Evolutionary conservation across 2,797 vertebrate species (phyloP), one percentile per base, ranked within the genome.

Genomic region (Bucorvus abyssinicus): DNA sequence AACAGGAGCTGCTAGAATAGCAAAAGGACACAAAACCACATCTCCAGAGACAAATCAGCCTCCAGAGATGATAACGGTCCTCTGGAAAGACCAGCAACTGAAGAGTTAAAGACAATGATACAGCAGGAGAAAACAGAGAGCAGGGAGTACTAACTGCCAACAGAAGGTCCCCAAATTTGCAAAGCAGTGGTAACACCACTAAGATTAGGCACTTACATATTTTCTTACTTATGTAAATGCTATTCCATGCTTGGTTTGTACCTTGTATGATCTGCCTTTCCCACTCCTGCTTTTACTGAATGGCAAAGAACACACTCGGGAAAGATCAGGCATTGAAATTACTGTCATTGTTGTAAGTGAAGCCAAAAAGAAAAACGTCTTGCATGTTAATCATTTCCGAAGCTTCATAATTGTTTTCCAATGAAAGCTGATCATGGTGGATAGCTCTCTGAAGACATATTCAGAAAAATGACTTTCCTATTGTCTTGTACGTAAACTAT

Each of bases 401-500:
- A 92, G 64, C 32, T 44, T 85, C 13, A 0, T 88, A 89, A 83
- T 60, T 93, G 87, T 95, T 95, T 96, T 90, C 82, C 90, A 87
- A 0, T 95, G 82, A 81, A 96, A 94, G 84, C 44, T 53, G 87
- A 78, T 59, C 70, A 89, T 83, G 68, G 56, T 20, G 1, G 47
- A 94, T 81, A 85, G 61, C 71, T 94, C 94, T 95, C 94, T 87
- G 44, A 95, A 96, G 80, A 81, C 47, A 44, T 8, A 36, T 57
- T 52, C 56, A 93, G 26, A 12, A 89, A 92, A 86, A 92, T 61
- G 5, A 70, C 67, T 82, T 80, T 68, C 23, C 68, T 59, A 4
- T 77, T 88, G 56, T 81, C 79, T 59, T 84, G 76, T 12, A 30
- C 36, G 63, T 38, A 45, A 81, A 70, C 60, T 40, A 23, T 32